Percentiles rank a stretch among this genome's conserved stretches.
phyloP scores from a whole-genome alignment of 2,888 invertebrate genomes.

The Autographa gamma region DNA sequence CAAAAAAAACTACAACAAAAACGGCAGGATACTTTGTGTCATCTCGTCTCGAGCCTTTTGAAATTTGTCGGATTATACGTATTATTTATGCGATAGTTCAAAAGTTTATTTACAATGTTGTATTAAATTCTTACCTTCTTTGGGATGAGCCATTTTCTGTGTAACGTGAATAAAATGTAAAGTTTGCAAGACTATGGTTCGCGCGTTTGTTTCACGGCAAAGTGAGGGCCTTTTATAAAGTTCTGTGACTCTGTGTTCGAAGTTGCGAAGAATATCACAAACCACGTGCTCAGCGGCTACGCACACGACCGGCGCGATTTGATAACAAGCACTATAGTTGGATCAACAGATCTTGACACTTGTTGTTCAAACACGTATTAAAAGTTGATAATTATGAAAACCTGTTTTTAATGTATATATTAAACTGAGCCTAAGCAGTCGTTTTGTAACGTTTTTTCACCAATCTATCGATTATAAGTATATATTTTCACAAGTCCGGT shows the following conservation, averaged over 20 bases:
- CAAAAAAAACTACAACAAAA: constrained; percentile 11
- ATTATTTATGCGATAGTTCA: constrained; percentile 24
- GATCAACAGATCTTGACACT: constrained; percentile 65
- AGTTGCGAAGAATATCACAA: constrained; percentile 61
- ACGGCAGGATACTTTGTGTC: neutral
- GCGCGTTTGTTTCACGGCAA: constrained; percentile 72
- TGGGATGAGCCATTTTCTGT: constrained; percentile 79
- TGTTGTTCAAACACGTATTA: neutral
- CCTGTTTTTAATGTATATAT: too few relatives aligned
- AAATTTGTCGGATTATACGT: constrained; percentile 55
- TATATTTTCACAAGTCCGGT: too few relatives aligned
- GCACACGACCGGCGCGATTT: constrained; percentile 70
- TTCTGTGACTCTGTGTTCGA: constrained; percentile 68
- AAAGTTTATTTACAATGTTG: constrained; percentile 32
- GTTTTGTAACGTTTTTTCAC: too few relatives aligned
- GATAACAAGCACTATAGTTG: constrained; percentile 74
- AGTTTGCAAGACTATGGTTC: constrained; percentile 65
- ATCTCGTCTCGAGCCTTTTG: constrained; percentile 29
- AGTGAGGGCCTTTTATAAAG: constrained; percentile 82
- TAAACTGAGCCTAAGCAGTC: too few relatives aligned
- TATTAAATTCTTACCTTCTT: constrained; percentile 80
- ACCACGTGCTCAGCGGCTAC: constrained; percentile 77
- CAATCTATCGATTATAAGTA: too few relatives aligned
- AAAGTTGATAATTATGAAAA: too few relatives aligned
- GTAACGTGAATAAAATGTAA: constrained; percentile 55